Evolutionary conservation across 2,113 vertebrate species (phyloP), one percentile per base, ranked within the genome.

Genomic region (Sorex araneus): DNA sequence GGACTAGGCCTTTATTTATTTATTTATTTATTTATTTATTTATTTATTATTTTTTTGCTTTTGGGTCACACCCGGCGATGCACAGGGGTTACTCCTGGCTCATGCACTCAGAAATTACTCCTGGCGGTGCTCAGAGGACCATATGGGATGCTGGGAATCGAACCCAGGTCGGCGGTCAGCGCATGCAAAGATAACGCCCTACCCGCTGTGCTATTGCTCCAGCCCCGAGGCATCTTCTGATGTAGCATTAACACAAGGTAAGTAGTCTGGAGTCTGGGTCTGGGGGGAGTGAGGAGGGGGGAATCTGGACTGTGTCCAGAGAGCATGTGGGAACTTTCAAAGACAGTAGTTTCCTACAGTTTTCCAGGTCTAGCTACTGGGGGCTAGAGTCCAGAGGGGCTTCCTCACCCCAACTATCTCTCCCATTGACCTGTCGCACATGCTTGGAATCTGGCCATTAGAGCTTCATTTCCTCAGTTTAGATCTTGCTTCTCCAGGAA

Each of bases 401-500:
- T 21, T 15, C 36, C n/a, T 86, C 19, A 76, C 36, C 12, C 74
- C 3, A 81, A 70, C 28, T 66, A 1, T 64, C 45, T 69, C 87
- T 87, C 47, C 40, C 36, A 12, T 30, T 64, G 10, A 36, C 57
- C 21, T 91, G 40, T 71, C 79, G 71, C 8, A 50, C 28, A 70
- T 50, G 9, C 78, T 82, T 67, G 34, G 50, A 83, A 18, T 50
- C 54, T 70, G 73, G 10, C 32, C 13, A 16, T 34, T 78, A 76
- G 50, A 21, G 76, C 74, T 63, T 79, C 27, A 43, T 71, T 94
- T 85, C 50, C 63, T 86, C 83, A 40, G 60, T 8, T 60, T 75
- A 60, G 43, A 54, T 64, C 45, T 89, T 95, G 6, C 9, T 70
- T 90, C 57, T 87, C 40, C 23, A 94, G 69, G 15, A 27, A 94